A percentile compares a stretch with the other conserved stretches of the same genome.
phyloP scores from a whole-genome alignment of 2,888 invertebrate genomes.

The Cantharis flavilabris region DNA sequence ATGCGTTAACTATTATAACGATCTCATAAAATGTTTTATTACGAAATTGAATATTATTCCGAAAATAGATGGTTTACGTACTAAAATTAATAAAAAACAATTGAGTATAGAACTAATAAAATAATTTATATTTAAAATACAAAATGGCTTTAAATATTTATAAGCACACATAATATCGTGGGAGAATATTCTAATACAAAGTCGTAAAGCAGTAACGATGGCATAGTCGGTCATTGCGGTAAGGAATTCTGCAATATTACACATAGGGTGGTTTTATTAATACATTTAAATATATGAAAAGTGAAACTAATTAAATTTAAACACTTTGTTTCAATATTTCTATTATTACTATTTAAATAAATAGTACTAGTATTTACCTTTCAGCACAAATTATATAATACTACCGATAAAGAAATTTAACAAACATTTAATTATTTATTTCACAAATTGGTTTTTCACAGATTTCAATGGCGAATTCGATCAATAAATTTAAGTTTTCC shows the following conservation, averaged over 20 bases:
- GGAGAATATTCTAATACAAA: constrained; percentile 30
- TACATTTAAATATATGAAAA: constrained; percentile 12
- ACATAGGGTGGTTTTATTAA: constrained; percentile 24
- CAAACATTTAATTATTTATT: too few species aligned
- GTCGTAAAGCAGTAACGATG: constrained; percentile 32
- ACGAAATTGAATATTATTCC: neutral
- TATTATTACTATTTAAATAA: neutral
- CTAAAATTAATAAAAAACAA: constrained; percentile 10
- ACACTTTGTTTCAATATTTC: neutral
- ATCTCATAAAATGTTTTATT: constrained; percentile 9
- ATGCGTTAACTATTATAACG: constrained; percentile 14
- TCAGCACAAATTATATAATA: neutral
- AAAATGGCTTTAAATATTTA: constrained; percentile 29
- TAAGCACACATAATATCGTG: constrained; percentile 27
- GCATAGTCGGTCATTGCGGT: constrained; percentile 31
- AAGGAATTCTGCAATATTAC: constrained; percentile 29
- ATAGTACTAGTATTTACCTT: neutral
- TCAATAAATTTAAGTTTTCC: too few species aligned
- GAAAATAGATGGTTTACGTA: neutral
- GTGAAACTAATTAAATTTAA: constrained; percentile 10
- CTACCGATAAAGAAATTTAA: neutral
- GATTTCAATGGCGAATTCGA: too few species aligned
- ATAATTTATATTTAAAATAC: constrained; percentile 16
- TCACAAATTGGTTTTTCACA: too few species aligned
- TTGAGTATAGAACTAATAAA: constrained; percentile 22